A percentile compares a stretch with the other conserved stretches of the same genome.
Conservation (phyloP, 2,797 vertebrate species). For the Crenichthys baileyi region DNA sequence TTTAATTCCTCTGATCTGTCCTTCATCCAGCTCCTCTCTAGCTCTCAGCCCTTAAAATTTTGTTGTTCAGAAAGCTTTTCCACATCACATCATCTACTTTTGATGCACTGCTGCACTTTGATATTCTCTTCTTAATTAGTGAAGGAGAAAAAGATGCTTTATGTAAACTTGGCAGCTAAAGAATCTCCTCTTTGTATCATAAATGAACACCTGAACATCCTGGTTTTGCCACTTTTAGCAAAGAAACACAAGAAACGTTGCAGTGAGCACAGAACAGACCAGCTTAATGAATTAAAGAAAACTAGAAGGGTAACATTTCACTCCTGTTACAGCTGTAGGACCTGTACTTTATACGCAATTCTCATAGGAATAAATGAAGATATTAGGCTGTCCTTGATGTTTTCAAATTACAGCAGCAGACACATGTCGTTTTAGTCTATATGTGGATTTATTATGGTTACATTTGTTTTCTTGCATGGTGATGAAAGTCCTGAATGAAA, state of each 20-base stretch:
- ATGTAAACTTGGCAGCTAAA: constrained; percentile 18
- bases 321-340: constrained; percentile 16
- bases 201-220: not conserved
- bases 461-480: not conserved
- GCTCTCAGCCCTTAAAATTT: not conserved
- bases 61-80: not conserved
- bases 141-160: not conserved
- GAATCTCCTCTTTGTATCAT: not conserved
- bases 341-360: constrained; percentile 21
- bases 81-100: constrained; percentile 22
- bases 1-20: not conserved
- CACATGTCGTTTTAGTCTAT: not conserved
- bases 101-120: constrained; percentile 77
- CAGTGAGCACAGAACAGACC: not conserved
- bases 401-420: not conserved
- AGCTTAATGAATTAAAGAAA: constrained; percentile 1
- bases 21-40: not conserved
- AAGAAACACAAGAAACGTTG: not conserved
- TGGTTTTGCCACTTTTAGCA: constrained; percentile 6
- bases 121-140: constrained; percentile 15
- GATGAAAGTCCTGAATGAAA: constrained; percentile 5
- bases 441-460: not conserved
- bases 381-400: constrained; percentile 23
- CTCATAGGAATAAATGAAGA: constrained; percentile 26
- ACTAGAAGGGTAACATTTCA: constrained; percentile 3